Conservation (phyloP, 1,140 invertebrate genomes). For the Drosophila mojavensis region DNA sequence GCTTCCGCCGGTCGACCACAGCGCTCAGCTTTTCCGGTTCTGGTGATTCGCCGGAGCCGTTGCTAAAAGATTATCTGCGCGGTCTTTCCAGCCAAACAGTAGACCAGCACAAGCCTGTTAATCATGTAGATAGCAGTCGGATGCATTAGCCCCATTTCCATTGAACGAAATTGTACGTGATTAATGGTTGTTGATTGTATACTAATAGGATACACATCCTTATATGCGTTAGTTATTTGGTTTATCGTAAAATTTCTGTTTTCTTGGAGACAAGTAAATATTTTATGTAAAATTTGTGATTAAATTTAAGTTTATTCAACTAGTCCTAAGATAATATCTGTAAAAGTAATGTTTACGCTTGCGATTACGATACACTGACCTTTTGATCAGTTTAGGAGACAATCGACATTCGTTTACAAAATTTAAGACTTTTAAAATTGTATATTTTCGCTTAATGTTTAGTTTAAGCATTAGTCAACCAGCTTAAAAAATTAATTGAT, state of each 20-base stretch:
- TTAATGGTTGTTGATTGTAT: constrained; percentile 21
- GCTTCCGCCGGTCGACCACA: constrained; percentile 6
- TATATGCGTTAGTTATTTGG: constrained; percentile 14
- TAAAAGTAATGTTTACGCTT: too few species aligned
- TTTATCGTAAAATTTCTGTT: constrained; percentile 33
- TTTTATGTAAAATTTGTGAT: too few species aligned
- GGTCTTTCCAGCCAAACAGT: constrained; percentile 15
- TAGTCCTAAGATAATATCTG: too few species aligned
- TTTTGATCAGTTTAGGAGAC: too few species aligned
- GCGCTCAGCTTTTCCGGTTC: constrained; percentile 19
- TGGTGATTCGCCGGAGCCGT: not conserved
- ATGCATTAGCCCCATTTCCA: constrained; percentile 18
- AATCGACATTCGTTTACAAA: too few species aligned
- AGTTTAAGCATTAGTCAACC: not conserved
- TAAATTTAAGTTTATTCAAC: too few species aligned
- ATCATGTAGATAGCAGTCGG: constrained; percentile 22
- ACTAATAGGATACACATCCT: constrained; percentile 9
- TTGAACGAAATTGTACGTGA: constrained; percentile 59
- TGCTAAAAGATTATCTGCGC: constrained; percentile 11
- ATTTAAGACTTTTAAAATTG: too few species aligned
- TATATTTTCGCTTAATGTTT: not conserved
- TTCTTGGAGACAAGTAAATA: not conserved
- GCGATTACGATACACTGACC: too few species aligned
- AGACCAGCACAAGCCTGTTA: constrained; percentile 3
- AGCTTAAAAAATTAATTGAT: not conserved